Conservation (phyloP, 2,888 invertebrate genomes). For the Theodoxus fluviatilis region DNA sequence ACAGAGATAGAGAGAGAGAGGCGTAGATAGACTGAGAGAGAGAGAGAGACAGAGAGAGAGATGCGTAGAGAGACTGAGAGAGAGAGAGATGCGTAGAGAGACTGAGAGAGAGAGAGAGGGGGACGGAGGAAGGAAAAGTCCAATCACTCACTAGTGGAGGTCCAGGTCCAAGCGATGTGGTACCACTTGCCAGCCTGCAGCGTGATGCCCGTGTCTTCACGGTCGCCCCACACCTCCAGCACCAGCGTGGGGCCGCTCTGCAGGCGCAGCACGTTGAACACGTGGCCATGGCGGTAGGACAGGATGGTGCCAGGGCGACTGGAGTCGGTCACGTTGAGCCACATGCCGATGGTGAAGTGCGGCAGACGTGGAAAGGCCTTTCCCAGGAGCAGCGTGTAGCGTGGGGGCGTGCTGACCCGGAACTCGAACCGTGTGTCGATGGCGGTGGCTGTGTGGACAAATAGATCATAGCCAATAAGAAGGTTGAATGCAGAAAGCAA, state of each 20-base stretch:
- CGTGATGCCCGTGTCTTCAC: conserved; percentile 39
- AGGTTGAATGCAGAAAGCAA: background rate
- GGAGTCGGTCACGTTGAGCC: conserved; percentile 51
- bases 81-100: background rate
- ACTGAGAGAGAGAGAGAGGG: background rate
- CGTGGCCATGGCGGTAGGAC: conserved; percentile 50
- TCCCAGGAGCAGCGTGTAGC: conserved; percentile 56
- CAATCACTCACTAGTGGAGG: conserved; percentile 41
- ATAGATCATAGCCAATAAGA: background rate
- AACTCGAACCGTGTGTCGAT: conserved; percentile 60
- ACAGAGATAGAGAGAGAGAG: background rate
- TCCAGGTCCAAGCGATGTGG: conserved; percentile 60
- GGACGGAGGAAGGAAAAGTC: background rate
- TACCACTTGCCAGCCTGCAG: conserved; percentile 50
- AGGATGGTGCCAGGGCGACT: conserved; percentile 47
- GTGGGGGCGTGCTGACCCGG: conserved; percentile 39
- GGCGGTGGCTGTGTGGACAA: conserved; percentile 51
- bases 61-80: no score
- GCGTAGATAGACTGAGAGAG: background rate
- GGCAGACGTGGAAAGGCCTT: conserved; percentile 58
- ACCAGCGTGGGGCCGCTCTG: conserved; percentile 48
- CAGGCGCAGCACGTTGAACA: conserved; percentile 46
- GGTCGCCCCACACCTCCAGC: conserved; percentile 44
- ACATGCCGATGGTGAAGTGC: conserved; percentile 60
- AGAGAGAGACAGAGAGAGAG: no score